Base-by-base conservation (phyloP, 2,888 invertebrate genomes). In the Andrena minutula region DNA sequence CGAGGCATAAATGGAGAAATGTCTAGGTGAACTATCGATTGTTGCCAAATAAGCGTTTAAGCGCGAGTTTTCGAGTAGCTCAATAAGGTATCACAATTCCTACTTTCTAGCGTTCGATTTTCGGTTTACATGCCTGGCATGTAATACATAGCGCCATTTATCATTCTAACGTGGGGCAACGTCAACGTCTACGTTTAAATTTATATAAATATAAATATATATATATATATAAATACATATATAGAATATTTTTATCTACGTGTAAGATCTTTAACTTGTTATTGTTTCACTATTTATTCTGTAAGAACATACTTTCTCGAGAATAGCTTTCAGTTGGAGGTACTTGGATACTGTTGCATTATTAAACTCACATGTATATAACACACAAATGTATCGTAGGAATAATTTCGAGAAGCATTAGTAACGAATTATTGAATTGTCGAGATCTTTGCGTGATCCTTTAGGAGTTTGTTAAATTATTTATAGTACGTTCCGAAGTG, bases 1-100 rank as follows among this genome's bases (percentile, higher is more conserved):
- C 63, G 63, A 74, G 86, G 76, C 88, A 84, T 84, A 82, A 87
- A 87, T 76, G 88, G 87, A 89, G 85, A 87, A 88, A 89, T 80
- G 68, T 74, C 77, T 82, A 72, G 58, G 75, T 65, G 41, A 79
- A 86, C 75, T 72, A 66, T 64, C 70, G 58, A 75, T 72, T 68
- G 86, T 85, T 89, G 84, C 82, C 87, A 83, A 89, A 89, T 89
- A 82, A 83, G 74, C 75, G 72, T 75, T 70, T 69, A 76, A 66
- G 60, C 72, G 72, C 82, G 58, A 66, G 72, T 73, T 82, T 65
- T 74, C 66, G 75, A 64, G 60, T 84, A 82, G 76, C 76, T 79
- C 12, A 47, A 76, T 81, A 79, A 75, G 78, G 49, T 61, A 65
- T 70, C 64, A 74, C 66, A 76, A 83, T 82, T 86, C 79, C 86